Base-by-base conservation (phyloP, 2,797 vertebrate genomes). In the Champsocephalus esox region DNA sequence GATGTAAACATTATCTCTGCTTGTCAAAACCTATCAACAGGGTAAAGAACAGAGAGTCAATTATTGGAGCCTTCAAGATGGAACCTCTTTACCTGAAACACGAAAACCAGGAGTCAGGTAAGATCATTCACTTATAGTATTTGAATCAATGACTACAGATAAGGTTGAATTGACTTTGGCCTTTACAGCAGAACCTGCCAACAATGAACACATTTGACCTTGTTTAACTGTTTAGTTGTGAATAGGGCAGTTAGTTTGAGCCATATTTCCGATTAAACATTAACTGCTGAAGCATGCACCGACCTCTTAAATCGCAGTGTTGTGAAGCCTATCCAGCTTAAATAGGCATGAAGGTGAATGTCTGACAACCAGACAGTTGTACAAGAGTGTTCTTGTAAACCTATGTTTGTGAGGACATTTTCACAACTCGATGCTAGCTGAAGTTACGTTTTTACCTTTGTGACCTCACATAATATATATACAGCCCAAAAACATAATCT, bases 41-140 rank as follows among this genome's bases (percentile, higher is more conserved):
- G 98, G 97, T 99, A 86, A 99, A 96, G 88, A 96, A 92, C 58
- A 96, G 97, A 89, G 19, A 88, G 2, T 97, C 98, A 83, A 84
- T 99, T 70, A 97, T 93, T 2, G 94, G 95, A 72, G 96, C 98
- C 75, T 99, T 99, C 90, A 99, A 97, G 79, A 76, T 99, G 79
- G 98, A 99, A n/a, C 97, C 98, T 0, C 81, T 98, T 51, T 99
- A 99, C 81, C 94, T 99, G 71, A 96, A 96, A 87, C 96, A 99
- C 52, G 94, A 95, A 71, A 96, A 99, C 75, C 96, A 99, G 85
- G 97, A 98, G 59, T 99, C 98, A 83, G 98, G 98, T 99, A 86
- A 16, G 52, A 19, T 45, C 5, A 55, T 56, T 49, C 69, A 7
- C 54, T 44, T 54, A 8, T 12, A 63, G 45, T 3, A 57, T 65